A percentile compares a stretch with the other conserved stretches of the same genome.
These are phyloP conservation scores for Eupithecia tripunctaria DNA, from an alignment of 2,888 invertebrate genomes.

Conservation along the genomic window DNA sequence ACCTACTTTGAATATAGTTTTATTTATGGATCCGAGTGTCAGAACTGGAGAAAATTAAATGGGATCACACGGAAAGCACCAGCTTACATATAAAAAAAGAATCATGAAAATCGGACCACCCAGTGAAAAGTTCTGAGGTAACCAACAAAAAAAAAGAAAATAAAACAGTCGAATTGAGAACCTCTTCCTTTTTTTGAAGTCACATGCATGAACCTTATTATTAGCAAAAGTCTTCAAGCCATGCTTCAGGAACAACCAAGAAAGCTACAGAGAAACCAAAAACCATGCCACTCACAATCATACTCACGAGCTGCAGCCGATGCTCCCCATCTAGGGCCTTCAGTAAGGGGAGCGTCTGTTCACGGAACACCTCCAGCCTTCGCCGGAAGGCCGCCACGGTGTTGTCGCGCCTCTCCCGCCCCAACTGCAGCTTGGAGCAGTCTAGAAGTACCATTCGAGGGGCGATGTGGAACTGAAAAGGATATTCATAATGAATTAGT, in stretches of 20 bases:
- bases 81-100: too few relatives aligned
- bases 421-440: constrained; percentile 95
- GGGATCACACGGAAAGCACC: too few relatives aligned
- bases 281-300: constrained; percentile 1
- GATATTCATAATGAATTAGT: too few relatives aligned
- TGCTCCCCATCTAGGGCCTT: constrained; percentile 74
- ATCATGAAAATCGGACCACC: too few relatives aligned
- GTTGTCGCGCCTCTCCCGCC: constrained; percentile 93
- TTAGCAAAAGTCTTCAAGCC: not conserved
- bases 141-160: too few relatives aligned
- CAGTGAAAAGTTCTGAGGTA: too few relatives aligned
- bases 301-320: not conserved
- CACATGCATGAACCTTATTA: too few relatives aligned
- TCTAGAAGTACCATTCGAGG: constrained; percentile 94
- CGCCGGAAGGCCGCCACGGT: constrained; percentile 93
- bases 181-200: too few relatives aligned
- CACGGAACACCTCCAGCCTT: constrained; percentile 93
- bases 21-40: too few relatives aligned
- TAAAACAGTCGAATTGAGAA: too few relatives aligned
- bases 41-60: too few relatives aligned
- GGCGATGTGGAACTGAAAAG: constrained; percentile 87
- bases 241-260: not conserved
- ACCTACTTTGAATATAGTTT: too few relatives aligned
- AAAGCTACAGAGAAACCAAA: not conserved
- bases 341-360: constrained; percentile 94